Conservation (phyloP, 2,888 invertebrate genomes). For the Schizaphis graminum region DNA sequence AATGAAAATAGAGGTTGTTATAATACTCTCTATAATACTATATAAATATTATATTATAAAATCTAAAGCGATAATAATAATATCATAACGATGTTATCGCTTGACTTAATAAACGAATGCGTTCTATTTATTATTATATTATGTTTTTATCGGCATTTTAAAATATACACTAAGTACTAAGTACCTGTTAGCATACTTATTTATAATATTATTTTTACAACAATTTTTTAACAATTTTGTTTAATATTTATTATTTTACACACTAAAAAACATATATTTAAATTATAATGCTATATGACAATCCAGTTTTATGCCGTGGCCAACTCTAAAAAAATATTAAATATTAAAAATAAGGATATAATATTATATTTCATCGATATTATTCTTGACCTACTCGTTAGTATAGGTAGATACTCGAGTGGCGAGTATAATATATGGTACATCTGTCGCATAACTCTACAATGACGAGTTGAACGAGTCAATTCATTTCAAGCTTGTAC, state of each 20-base stretch:
- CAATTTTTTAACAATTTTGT: not conserved
- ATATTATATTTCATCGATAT: not conserved
- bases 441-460: not conserved
- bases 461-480: not conserved
- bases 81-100: not conserved
- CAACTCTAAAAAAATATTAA: not conserved
- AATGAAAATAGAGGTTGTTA: not conserved
- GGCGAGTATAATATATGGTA: not conserved
- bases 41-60: not conserved
- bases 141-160: not conserved
- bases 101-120: not conserved
- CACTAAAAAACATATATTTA: not conserved
- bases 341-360: not conserved
- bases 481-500: not conserved
- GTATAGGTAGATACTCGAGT: not conserved
- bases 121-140: not conserved
- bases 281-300: not conserved
- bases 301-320: not conserved
- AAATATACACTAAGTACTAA: not conserved
- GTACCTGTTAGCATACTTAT: not conserved
- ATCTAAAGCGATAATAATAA: not conserved
- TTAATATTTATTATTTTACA: not conserved
- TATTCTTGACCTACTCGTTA: not conserved
- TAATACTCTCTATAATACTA: not conserved
- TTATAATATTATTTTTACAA: not conserved